Evolutionary conservation across 2,113 vertebrate species (phyloP).

Genomic region (Nothobranchius furzeri): DNA sequence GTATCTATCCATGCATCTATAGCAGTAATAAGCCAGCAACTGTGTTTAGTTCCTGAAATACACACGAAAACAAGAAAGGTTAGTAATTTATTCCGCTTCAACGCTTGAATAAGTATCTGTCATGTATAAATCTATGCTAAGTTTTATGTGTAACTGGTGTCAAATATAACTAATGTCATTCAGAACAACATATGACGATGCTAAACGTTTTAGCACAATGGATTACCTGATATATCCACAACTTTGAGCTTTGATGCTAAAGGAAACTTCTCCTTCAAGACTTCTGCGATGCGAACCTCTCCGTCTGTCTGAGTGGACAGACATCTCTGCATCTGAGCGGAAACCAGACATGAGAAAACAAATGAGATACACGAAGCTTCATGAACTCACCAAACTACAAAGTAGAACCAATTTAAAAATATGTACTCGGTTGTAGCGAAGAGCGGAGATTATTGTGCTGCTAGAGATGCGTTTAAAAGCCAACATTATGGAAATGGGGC

Average conservation of each 20-base stretch:
- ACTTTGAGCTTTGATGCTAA: slow-evolving; percentile 84
- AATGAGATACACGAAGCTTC: slow-evolving; percentile 1
- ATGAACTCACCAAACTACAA: background rate
- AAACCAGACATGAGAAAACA: slow-evolving; percentile 41
- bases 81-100: no score
- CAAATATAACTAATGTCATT: no score
- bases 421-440: slow-evolving; percentile 54
- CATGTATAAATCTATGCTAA: no score
- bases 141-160: no score
- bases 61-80: no score
- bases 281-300: slow-evolving; percentile 78
- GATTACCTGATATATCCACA: slow-evolving; percentile 89
- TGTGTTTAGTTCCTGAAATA: no score
- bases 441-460: slow-evolving; percentile 30
- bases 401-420: background rate
- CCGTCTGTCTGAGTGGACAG: slow-evolving; percentile 81
- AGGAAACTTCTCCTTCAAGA: slow-evolving; percentile 88
- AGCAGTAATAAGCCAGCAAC: no score
- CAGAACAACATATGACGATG: no score
- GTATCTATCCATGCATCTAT: no score
- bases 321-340: slow-evolving; percentile 50
- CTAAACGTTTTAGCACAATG: background rate
- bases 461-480: slow-evolving; percentile 19
- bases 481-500: slow-evolving; percentile 30
- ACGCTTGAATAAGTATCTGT: no score